phyloP scores from a whole-genome alignment of 2,797 vertebrate genomes.

The Serranus cabrilla region DNA sequence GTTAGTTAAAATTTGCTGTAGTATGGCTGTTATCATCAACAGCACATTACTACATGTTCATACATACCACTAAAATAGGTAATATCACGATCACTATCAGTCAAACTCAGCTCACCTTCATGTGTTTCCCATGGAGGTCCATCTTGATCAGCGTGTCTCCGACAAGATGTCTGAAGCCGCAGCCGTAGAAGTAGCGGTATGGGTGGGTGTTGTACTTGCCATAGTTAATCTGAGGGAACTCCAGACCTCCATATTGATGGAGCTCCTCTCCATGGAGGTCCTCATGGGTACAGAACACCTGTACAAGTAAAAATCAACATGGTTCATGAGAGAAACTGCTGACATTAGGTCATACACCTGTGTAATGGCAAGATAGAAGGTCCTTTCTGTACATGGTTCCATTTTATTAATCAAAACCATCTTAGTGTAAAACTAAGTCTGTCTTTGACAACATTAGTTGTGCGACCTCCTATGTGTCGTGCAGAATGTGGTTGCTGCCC shows the following conservation, averaged over 20 bases:
- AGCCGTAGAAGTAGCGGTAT: slow-evolving; percentile 93
- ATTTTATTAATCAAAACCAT: neutral
- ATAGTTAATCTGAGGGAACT: slow-evolving; percentile 96
- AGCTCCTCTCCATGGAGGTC: slow-evolving; percentile 88
- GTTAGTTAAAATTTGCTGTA: neutral
- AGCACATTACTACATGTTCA: too few relatives aligned
- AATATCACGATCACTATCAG: too few relatives aligned
- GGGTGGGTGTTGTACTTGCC: slow-evolving; percentile 84
- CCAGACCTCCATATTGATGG: slow-evolving; percentile 88
- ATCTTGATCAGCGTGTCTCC: slow-evolving; percentile 92
- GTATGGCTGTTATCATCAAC: neutral
- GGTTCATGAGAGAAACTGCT: too few relatives aligned
- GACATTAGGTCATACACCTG: neutral
- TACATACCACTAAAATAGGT: too few relatives aligned
- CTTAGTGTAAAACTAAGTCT: too few relatives aligned
- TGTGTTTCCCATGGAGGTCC: slow-evolving; percentile 87
- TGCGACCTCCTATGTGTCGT: neutral
- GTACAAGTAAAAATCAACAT: neutral
- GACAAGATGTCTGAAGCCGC: slow-evolving; percentile 92
- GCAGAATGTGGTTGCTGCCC: neutral
- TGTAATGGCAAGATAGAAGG: too few relatives aligned
- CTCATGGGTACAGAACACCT: slow-evolving; percentile 92
- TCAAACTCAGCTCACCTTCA: slow-evolving; percentile 82
- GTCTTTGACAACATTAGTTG: too few relatives aligned
- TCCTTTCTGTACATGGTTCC: neutral